Evolutionary conservation across 2,888 invertebrate genomes (phyloP).

Genomic region (Melanostoma mellinum): DNA sequence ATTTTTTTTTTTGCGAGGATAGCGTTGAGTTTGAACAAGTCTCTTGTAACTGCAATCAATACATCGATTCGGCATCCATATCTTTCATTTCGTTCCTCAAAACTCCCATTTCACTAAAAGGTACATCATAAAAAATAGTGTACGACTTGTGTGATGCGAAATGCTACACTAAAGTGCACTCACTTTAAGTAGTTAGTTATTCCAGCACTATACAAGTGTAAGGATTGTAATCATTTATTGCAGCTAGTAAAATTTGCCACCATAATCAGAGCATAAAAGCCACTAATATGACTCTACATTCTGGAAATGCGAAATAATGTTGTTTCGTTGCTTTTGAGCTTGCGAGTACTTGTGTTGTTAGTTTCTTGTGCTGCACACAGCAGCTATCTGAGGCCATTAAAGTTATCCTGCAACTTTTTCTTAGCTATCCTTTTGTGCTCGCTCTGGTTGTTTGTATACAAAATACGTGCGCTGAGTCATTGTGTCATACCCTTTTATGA

Average conservation of each 20-base stretch:
- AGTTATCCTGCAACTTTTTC: background rate
- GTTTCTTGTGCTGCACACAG: background rate
- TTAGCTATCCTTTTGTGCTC: background rate
- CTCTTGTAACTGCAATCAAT: too few relatives aligned
- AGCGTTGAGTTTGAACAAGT: too few relatives aligned
- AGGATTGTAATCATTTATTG: slow-evolving; percentile 27
- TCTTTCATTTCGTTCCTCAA: too few relatives aligned
- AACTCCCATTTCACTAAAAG: too few relatives aligned
- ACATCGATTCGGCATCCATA: too few relatives aligned
- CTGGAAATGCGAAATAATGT: slow-evolving; percentile 6
- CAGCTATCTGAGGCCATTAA: background rate
- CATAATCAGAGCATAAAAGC: slow-evolving; percentile 3
- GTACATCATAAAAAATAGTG: too few relatives aligned
- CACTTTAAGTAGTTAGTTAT: too few relatives aligned
- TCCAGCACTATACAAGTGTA: background rate
- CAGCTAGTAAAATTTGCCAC: slow-evolving; percentile 41
- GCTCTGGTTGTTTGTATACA: background rate
- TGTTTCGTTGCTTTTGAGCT: background rate
- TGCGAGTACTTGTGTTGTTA: background rate
- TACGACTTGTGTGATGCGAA: too few relatives aligned
- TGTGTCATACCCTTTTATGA: slow-evolving; percentile 54
- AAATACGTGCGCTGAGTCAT: slow-evolving; percentile 48
- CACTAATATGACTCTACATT: slow-evolving; percentile 34
- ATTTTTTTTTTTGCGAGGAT: too few relatives aligned
- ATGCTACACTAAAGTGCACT: too few relatives aligned